Percentiles rank a stretch among this genome's conserved stretches.
Conservation (phyloP, 1,140 invertebrate genomes). For the Drosophila arawakana region DNA sequence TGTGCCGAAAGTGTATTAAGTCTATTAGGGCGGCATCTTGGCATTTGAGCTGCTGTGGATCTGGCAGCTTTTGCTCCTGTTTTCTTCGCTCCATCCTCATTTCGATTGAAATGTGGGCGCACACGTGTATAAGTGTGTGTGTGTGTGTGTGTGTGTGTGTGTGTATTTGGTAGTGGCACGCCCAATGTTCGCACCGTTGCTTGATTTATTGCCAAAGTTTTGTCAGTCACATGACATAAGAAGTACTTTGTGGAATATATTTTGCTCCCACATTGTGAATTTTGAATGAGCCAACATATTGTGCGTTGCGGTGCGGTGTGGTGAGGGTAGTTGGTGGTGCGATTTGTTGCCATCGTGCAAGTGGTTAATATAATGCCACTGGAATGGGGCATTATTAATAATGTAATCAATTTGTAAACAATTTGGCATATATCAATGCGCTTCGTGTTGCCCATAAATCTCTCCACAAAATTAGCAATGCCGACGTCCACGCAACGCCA, state of each 20-base stretch:
- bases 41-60: constrained; percentile 66
- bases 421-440: constrained; percentile 81
- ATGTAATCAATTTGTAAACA: constrained; percentile 82
- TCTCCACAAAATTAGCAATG: constrained; percentile 66
- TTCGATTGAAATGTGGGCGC: constrained; percentile 47
- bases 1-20: constrained; percentile 82
- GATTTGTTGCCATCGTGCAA: too few relatives aligned
- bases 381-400: constrained; percentile 76
- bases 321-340: not conserved
- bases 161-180: constrained; percentile 28
- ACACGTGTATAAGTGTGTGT: constrained; percentile 38
- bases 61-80: constrained; percentile 36
- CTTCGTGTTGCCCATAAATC: constrained; percentile 76
- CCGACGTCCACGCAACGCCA: constrained; percentile 35
- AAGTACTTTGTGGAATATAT: constrained; percentile 79
- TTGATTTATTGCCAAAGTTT: constrained; percentile 83
- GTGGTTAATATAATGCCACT: constrained; percentile 32
- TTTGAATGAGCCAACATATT: constrained; percentile 53
- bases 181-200: constrained; percentile 70
- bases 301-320: not conserved
- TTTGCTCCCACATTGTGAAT: constrained; percentile 63
- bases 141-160: constrained; percentile 16
- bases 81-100: not conserved
- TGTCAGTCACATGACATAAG: constrained; percentile 79
- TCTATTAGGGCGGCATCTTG: constrained; percentile 79